Evolutionary conservation across 2,888 invertebrate species (phyloP).

Genomic region (Gasteruption jaculator): DNA sequence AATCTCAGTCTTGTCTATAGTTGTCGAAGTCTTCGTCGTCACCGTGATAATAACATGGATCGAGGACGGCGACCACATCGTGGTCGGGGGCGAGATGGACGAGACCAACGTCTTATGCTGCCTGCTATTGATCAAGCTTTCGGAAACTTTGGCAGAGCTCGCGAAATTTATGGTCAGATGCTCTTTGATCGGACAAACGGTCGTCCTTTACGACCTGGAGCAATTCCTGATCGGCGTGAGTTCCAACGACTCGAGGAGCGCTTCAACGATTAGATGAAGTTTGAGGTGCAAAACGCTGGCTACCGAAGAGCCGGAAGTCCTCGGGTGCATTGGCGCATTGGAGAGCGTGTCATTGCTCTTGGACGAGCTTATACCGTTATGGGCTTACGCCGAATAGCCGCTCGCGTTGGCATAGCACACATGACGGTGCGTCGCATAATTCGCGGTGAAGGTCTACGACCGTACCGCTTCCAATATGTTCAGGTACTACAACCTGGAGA

Average conservation of each 20-base stretch:
- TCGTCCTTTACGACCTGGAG: too few relatives aligned
- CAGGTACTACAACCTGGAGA: constrained; percentile 14
- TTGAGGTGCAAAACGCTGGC: constrained; percentile 14
- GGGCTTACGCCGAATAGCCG: constrained; percentile 14
- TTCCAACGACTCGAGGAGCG: constrained; percentile 19
- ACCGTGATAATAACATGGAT: constrained; percentile 9
- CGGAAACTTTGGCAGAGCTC: too few relatives aligned
- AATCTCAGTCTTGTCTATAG: not conserved
- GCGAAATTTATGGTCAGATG: too few relatives aligned
- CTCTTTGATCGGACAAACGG: too few relatives aligned
- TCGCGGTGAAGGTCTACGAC: constrained; percentile 10
- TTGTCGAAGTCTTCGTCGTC: constrained; percentile 1
- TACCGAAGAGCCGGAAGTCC: constrained; percentile 12
- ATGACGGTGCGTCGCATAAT: constrained; percentile 15
- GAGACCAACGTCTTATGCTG: constrained; percentile 13
- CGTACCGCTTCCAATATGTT: constrained; percentile 12
- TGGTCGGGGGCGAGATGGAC: constrained; percentile 13
- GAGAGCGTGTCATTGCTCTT: constrained; percentile 14
- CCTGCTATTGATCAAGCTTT: too few relatives aligned
- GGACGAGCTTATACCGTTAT: constrained; percentile 16
- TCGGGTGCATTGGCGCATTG: constrained; percentile 15
- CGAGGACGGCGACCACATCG: constrained; percentile 11
- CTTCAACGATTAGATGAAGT: constrained; percentile 16
- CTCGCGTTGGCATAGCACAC: constrained; percentile 13
- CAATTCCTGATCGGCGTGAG: constrained; percentile 15